A percentile compares a stretch with the other conserved stretches of the same genome.
These are phyloP conservation scores for Cheilosia vernalis DNA, from an alignment of 2,888 invertebrate species.

Conservation along the genomic window DNA sequence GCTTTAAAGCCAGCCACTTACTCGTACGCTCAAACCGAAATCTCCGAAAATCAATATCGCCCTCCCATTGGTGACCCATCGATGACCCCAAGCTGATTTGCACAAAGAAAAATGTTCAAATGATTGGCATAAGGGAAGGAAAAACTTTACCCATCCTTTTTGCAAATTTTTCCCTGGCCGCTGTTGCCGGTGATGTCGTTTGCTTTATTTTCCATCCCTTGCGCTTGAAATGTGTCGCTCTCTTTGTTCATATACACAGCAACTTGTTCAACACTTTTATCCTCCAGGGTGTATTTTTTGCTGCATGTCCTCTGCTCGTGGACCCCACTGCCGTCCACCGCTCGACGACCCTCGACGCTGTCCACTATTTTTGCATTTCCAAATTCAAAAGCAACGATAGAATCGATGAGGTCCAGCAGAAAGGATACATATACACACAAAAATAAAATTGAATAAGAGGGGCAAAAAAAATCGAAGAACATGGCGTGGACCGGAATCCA, in stretches of 20 bases:
- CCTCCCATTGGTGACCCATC: constrained; percentile 65
- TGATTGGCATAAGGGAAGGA: constrained; percentile 71
- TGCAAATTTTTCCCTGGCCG: constrained; percentile 29
- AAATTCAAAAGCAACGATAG: constrained; percentile 72
- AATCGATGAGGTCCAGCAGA: constrained; percentile 69
- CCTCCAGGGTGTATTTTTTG: constrained; percentile 56
- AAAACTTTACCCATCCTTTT: constrained; percentile 61
- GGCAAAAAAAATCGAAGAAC: constrained; percentile 45
- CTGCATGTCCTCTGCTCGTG: constrained; percentile 6
- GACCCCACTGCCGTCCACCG: constrained; percentile 10
- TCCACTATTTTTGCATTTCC: constrained; percentile 70
- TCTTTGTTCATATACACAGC: constrained; percentile 49
- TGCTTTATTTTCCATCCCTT: constrained; percentile 27
- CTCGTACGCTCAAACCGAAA: constrained; percentile 38
- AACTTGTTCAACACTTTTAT: constrained; percentile 74
- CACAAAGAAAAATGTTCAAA: constrained; percentile 66
- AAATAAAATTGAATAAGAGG: constrained; percentile 55
- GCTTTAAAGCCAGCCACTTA: constrained; percentile 51
- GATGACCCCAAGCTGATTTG: constrained; percentile 75
- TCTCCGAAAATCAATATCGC: constrained; percentile 65
- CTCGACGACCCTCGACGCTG: constrained; percentile 28
- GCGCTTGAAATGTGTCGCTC: constrained; percentile 61
- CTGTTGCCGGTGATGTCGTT: constrained; percentile 22
- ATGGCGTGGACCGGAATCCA: constrained; percentile 51
- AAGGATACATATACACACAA: constrained; percentile 29